phyloP scores from a whole-genome alignment of 2,113 vertebrate species.

The Leptobrachium leishanense region DNA sequence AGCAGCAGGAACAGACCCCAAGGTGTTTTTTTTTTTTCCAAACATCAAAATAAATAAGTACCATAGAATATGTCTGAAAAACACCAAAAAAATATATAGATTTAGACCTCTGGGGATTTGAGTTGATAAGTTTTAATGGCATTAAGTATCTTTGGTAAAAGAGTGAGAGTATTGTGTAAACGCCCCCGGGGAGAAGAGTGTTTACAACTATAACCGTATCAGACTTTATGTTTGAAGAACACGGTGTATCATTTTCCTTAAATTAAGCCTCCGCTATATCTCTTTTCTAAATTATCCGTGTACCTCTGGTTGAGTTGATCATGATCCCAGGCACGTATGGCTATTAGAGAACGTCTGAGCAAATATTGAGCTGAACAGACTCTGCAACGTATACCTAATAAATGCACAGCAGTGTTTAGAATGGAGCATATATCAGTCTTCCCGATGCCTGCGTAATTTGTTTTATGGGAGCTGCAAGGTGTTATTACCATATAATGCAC shows the following conservation, averaged over 20 bases:
- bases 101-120: neutral
- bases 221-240: neutral
- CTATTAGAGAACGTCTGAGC: no score
- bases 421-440: no score
- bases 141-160: slow-evolving; percentile 11
- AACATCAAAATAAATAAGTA: slow-evolving; percentile 28
- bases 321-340: neutral
- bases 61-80: neutral
- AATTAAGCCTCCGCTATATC: neutral
- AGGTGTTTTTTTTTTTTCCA: slow-evolving; percentile 9
- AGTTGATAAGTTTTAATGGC: neutral
- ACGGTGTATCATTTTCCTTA: slow-evolving; percentile 13
- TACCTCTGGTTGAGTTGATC: neutral
- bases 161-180: neutral
- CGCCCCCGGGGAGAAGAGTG: neutral
- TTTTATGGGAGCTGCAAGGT: no score
- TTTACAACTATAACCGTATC: neutral
- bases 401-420: no score
- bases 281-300: neutral
- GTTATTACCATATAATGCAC: no score
- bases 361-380: no score
- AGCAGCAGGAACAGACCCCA: slow-evolving; percentile 13
- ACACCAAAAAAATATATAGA: neutral
- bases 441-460: no score
- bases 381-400: no score